Evolutionary conservation across 1,140 invertebrate genomes (phyloP).

Genomic region (Lanistes nyassanus): DNA sequence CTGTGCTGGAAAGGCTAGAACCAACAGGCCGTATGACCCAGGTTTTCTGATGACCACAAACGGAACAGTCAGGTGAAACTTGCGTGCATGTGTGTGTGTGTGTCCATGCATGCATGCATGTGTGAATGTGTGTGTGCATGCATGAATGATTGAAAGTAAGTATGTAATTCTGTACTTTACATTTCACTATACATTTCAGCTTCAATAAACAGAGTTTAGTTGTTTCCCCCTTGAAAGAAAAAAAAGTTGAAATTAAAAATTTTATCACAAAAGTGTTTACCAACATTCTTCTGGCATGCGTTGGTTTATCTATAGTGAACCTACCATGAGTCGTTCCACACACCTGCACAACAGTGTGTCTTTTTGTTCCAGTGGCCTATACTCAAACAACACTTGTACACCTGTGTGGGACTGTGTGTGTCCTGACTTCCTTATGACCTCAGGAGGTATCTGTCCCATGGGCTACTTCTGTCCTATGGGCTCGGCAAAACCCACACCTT

Average conservation of each 20-base stretch:
- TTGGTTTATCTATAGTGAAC: neutral
- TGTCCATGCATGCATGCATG: neutral
- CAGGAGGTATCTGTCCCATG: constrained; percentile 57
- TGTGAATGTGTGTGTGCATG: neutral
- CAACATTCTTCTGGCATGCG: neutral
- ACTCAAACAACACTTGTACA: constrained; percentile 61
- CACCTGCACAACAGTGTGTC: neutral
- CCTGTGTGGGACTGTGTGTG: constrained; percentile 63
- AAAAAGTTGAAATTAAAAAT: too few species aligned
- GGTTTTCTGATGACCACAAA: constrained; percentile 46
- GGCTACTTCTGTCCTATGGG: constrained; percentile 56
- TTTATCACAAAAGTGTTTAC: neutral
- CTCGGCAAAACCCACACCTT: constrained; percentile 44
- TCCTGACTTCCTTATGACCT: constrained; percentile 55
- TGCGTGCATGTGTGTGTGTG: neutral
- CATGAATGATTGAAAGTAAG: neutral
- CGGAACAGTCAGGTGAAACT: constrained; percentile 43
- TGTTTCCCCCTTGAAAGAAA: neutral
- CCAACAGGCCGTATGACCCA: constrained; percentile 52
- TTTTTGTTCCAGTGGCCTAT: constrained; percentile 47
- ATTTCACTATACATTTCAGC: too few species aligned
- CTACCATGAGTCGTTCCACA: neutral
- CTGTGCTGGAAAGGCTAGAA: constrained; percentile 55
- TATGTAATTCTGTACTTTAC: too few species aligned
- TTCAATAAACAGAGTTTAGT: neutral